A percentile compares a stretch with the other conserved stretches of the same genome.
These are phyloP conservation scores for Syngnathoides biaculeatus DNA, from an alignment of 2,113 vertebrate genomes.

Conservation along the genomic window DNA sequence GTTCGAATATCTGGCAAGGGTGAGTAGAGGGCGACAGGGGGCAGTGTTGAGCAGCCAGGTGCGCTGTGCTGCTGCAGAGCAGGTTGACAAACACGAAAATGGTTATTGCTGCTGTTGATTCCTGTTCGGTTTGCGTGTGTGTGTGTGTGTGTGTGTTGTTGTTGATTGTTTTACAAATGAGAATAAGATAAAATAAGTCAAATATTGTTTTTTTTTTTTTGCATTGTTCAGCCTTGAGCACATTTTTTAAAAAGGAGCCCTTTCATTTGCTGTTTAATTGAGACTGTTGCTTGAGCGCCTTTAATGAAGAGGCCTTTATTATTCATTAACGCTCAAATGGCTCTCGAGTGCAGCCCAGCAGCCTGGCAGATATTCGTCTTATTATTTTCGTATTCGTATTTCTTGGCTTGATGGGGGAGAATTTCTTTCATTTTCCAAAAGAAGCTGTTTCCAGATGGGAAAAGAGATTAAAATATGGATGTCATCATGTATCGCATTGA, in stretches of 20 bases:
- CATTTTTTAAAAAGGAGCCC: slow-evolving; percentile 6
- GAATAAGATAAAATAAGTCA: background rate
- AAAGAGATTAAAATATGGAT: background rate
- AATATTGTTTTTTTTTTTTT: background rate
- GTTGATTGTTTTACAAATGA: background rate
- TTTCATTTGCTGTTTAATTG: slow-evolving; percentile 25
- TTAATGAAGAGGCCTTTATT: slow-evolving; percentile 21
- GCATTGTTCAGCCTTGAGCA: background rate
- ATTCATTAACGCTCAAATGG: slow-evolving; percentile 32
- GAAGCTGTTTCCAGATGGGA: background rate
- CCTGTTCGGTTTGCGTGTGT: background rate
- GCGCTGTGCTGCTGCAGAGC: slow-evolving; percentile 20
- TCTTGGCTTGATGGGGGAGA: background rate
- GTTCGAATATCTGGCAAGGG: background rate
- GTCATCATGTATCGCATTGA: background rate
- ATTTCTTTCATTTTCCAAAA: background rate
- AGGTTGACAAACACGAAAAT: slow-evolving; percentile 2
- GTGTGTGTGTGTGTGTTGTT: background rate
- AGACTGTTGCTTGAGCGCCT: slow-evolving; percentile 5
- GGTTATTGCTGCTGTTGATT: slow-evolving; percentile 1
- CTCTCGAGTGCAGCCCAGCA: slow-evolving; percentile 9
- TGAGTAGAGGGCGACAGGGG: slow-evolving; percentile 56
- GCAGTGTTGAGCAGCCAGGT: slow-evolving; percentile 71
- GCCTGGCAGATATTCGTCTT: background rate
- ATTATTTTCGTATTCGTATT: background rate